Conservation (phyloP, 2,888 invertebrate genomes). For the Polyploca ridens region DNA sequence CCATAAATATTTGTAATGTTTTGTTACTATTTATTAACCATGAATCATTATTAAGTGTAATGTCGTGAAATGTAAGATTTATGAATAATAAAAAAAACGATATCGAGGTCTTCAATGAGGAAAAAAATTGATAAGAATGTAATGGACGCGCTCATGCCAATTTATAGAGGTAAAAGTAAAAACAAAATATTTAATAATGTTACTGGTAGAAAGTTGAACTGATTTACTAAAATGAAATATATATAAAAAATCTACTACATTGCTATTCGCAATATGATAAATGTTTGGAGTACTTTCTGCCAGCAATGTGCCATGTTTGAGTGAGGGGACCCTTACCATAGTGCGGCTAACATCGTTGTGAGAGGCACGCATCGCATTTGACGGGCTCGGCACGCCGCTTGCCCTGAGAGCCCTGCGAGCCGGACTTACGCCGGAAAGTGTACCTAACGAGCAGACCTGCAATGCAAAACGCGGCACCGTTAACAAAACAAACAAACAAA, state of each 20-base stretch:
- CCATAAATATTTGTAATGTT: constrained; percentile 35
- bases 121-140: constrained; percentile 38
- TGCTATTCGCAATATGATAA: neutral
- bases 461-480: constrained; percentile 84
- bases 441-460: constrained; percentile 86
- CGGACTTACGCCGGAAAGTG: constrained; percentile 85
- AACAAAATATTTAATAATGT: constrained; percentile 19
- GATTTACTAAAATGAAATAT: neutral
- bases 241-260: neutral
- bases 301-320: constrained; percentile 53
- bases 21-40: constrained; percentile 33
- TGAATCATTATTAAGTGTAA: constrained; percentile 34
- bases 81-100: constrained; percentile 33
- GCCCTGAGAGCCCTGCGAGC: constrained; percentile 81
- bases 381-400: constrained; percentile 81
- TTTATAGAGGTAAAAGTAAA: constrained; percentile 42
- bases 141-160: constrained; percentile 74
- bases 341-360: constrained; percentile 83
- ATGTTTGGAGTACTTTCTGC: constrained; percentile 47
- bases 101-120: constrained; percentile 50
- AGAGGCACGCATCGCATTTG: constrained; percentile 85
- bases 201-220: constrained; percentile 49
- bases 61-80: constrained; percentile 32
- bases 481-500: constrained; percentile 79
- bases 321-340: constrained; percentile 77